Base-by-base conservation (phyloP, 1,140 invertebrate genomes). In the Lamellibrachia luymesi region DNA sequence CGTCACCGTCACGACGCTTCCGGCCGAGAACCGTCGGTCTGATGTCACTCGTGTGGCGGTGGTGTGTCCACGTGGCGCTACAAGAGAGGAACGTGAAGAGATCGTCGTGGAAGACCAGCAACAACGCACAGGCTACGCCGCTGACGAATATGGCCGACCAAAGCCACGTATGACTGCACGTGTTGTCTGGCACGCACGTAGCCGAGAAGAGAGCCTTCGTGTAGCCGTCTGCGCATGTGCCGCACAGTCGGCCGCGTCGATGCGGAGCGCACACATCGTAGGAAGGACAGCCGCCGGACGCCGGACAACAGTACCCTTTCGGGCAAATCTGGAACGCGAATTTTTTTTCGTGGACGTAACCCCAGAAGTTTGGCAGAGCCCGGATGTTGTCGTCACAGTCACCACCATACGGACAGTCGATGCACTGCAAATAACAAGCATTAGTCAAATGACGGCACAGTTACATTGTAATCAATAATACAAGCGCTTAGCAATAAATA, bases 361-460 rank as follows among this genome's bases (percentile, higher is more conserved):
- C 93, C 93, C 93, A 93, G 80, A 93, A 93, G 93, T 93, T 93
- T 4, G 93, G 93, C 50, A 93, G 93, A n/a, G 93, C 91, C 27
- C 93, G 52, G 91, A 93, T 92, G 51, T 51, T 49, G 49, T 93
- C 25, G 27, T 92, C 25, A 91, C 93, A 93, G 22, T 92, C 90
- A 6, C 25, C 93, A 50, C 93, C 93, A 91, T 93, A 93, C 27
- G 93, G 93, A 89, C 93, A 93, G 51, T 92, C 51, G 25, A 49
- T 92, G 91, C 93, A 93, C 52, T 80, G 10, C 64, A 80, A 10
- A 17, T 17, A 80, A 80, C 64, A 80, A 80, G 38, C 1, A 38
- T 38, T 38, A 8, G 25, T 10, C 5, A 6, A 80, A 22, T 80
- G 64, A 80, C 1, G 25, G 64, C 64, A 17, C 25, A 80, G 38